Evolutionary conservation across 2,888 invertebrate species (phyloP).

Genomic region (Cryptophagus acutangulus): DNA sequence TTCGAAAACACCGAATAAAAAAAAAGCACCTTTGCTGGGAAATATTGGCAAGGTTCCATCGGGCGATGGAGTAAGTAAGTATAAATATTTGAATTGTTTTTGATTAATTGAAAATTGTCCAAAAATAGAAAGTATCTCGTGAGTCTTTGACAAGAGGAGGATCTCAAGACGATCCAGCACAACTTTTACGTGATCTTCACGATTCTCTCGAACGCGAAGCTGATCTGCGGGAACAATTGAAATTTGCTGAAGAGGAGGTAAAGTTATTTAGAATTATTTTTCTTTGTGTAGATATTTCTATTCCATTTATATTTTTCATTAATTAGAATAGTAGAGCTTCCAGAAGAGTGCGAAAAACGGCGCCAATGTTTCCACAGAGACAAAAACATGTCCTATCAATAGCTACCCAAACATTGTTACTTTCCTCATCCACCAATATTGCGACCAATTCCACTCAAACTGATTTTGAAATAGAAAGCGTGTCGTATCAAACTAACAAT

Average conservation of each 20-base stretch:
- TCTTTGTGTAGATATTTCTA: background rate
- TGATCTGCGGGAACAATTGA: constrained; percentile 86
- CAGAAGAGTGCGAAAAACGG: background rate
- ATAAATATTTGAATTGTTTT: background rate
- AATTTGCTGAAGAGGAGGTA: constrained; percentile 91
- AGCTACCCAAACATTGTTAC: constrained; percentile 19
- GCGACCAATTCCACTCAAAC: no score
- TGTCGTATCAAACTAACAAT: no score
- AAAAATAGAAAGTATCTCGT: constrained; percentile 66
- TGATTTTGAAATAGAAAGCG: no score
- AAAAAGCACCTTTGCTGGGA: constrained; percentile 57
- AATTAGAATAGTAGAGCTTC: background rate
- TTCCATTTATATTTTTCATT: background rate
- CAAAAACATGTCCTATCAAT: background rate
- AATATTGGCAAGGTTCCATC: constrained; percentile 55
- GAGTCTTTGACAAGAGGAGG: constrained; percentile 72
- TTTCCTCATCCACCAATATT: no score
- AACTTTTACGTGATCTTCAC: constrained; percentile 79
- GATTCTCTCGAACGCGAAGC: constrained; percentile 91
- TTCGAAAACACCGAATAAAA: constrained; percentile 39
- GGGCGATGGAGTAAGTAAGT: constrained; percentile 54
- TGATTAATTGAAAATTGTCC: constrained; percentile 25
- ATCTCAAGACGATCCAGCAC: constrained; percentile 75
- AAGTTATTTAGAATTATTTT: background rate
- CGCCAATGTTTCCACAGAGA: background rate